Evolutionary conservation across 2,797 vertebrate genomes (phyloP), one percentile per base, ranked within the genome.

Genomic region (Silurus aristotelis): DNA sequence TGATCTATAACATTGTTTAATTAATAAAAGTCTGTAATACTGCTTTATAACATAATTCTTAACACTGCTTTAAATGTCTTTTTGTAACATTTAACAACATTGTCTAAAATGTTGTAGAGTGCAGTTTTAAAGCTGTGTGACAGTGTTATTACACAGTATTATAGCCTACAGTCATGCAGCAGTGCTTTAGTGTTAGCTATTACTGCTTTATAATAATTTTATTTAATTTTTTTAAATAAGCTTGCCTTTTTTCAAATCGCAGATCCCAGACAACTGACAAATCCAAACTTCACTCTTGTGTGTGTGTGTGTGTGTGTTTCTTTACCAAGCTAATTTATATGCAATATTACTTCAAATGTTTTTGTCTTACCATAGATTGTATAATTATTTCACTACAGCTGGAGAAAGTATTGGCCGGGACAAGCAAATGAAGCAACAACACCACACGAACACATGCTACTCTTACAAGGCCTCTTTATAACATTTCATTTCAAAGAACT

Each of bases 401-500:
- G 27, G 64, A 83, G 43, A 82, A 70, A 20, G 22, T 25, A 77
- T 61, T 76, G 70, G 79, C 71, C 67, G 61, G 73, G 52, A 43
- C 43, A 80, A 58, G 66, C 6, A n/a, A 84, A 46, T 52, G 10
- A 52, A 52, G 48, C 48, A 52, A 52, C 68, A 68, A 80, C 46
- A 73, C 63, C 25, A 84, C 78, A 58, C 25, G 81, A 75, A 86
- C 78, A 77, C 80, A 76, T 31, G 17, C 73, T 27, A 20, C 64
- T 83, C 38, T 80, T 64, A 80, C 80, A 86, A 63, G 61, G 84
- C 63, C 77, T 85, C 64, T 58, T 76, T 19, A 38, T 38, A 84
- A 56, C 81, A 73, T 87, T 82, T 63, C 31, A 78, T 88, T 89
- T 87, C 83, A 89, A 87, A 89, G 77, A 80, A 15, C 17, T 46